phyloP scores from a whole-genome alignment of 2,888 invertebrate genomes.

The Bugulina stolonifera region DNA sequence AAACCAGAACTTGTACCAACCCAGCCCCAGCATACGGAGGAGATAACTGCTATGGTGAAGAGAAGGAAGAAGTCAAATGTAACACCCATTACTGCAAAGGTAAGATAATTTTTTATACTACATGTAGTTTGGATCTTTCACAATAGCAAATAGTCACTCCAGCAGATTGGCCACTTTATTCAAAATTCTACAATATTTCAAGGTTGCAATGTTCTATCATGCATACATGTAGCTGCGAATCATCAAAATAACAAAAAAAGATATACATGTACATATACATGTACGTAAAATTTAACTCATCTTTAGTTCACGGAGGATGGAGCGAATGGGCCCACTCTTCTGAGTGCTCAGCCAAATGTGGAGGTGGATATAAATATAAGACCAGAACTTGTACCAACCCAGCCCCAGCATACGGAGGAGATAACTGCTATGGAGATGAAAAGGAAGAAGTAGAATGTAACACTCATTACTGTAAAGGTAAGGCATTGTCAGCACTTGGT shows the following conservation, averaged over 20 bases:
- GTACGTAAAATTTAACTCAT: too few species aligned
- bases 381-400: slow-evolving; percentile 41
- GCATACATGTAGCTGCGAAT: too few species aligned
- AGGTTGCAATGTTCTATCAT: too few species aligned
- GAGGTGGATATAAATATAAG: slow-evolving; percentile 36
- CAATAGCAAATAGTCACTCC: too few species aligned
- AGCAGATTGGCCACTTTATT: too few species aligned
- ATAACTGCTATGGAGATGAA: slow-evolving; percentile 35
- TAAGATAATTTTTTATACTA: neutral
- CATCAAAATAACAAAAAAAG: too few species aligned
- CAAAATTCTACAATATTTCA: too few species aligned
- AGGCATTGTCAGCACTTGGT: too few species aligned
- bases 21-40: neutral
- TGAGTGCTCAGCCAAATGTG: slow-evolving; percentile 40
- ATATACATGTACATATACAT: too few species aligned
- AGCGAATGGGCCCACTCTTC: slow-evolving; percentile 42
- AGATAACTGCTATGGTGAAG: slow-evolving; percentile 28
- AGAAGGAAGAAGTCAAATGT: neutral
- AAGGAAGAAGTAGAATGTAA: neutral
- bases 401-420: slow-evolving; percentile 41
- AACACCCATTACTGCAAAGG: neutral
- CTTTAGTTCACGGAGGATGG: slow-evolving; percentile 48
- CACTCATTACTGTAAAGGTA: neutral
- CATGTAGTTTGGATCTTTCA: too few species aligned
- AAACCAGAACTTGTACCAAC: slow-evolving; percentile 33